Conservation (phyloP, 2,888 invertebrate species). For the Patella pellucida region DNA sequence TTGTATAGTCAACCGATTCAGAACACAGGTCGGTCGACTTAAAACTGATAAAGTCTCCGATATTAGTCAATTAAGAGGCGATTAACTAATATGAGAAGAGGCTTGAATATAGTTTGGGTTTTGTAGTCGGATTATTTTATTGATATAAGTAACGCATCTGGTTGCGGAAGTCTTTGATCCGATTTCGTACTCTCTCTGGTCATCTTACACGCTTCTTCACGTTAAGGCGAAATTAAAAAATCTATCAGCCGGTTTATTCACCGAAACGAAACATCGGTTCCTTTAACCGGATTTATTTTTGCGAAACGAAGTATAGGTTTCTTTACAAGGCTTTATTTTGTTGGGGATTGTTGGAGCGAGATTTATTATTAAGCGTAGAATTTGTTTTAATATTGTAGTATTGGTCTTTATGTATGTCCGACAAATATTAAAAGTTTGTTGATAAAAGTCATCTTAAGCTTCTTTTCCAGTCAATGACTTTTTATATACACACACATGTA, state of each 20-base stretch:
- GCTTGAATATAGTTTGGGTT: neutral
- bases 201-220: too few relatives aligned
- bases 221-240: neutral
- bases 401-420: constrained; percentile 5
- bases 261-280: constrained; percentile 10
- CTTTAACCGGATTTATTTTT: constrained; percentile 9
- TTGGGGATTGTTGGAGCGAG: neutral
- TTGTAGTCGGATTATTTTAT: constrained; percentile 2
- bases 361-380: neutral
- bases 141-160: constrained; percentile 8
- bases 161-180: constrained; percentile 5
- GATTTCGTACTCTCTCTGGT: neutral
- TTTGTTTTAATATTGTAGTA: constrained; percentile 1
- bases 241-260: neutral
- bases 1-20: neutral
- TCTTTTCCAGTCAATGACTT: neutral
- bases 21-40: neutral
- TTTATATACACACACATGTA: too few relatives aligned
- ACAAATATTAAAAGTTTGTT: constrained; percentile 11
- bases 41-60: neutral
- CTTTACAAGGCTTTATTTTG: constrained; percentile 9
- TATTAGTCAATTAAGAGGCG: constrained; percentile 7
- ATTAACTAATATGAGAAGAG: neutral
- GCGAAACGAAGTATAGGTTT: constrained; percentile 3
- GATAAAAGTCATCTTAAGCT: constrained; percentile 4